These are phyloP conservation scores for Pyrrhia umbra DNA, from an alignment of 2,888 invertebrate genomes.

Conservation along the genomic window DNA sequence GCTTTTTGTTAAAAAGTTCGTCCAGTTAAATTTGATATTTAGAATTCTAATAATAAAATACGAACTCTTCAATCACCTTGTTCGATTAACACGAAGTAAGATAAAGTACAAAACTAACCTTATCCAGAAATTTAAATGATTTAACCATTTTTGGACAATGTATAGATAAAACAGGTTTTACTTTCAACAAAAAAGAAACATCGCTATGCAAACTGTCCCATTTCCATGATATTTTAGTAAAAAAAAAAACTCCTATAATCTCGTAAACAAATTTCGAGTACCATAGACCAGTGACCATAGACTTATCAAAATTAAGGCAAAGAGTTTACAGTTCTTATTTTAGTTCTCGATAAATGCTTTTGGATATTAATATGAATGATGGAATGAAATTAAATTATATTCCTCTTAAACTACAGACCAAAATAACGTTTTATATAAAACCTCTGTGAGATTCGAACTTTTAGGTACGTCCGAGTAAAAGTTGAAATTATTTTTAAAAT, in stretches of 20 bases:
- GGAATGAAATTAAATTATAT: slow-evolving; percentile 17
- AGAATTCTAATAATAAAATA: neutral
- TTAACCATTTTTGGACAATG: too few species aligned
- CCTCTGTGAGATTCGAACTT: slow-evolving; percentile 53
- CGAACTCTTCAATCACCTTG: neutral
- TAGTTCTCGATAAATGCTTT: slow-evolving; percentile 22
- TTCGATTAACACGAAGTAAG: neutral
- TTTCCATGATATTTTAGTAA: too few species aligned
- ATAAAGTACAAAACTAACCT: neutral
- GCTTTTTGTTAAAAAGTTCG: neutral
- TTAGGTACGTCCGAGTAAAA: slow-evolving; percentile 31
- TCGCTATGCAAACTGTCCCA: too few species aligned
- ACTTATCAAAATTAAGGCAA: slow-evolving; percentile 51
- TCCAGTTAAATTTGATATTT: neutral
- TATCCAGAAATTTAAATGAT: neutral
- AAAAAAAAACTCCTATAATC: too few species aligned
- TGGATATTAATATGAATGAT: slow-evolving; percentile 27
- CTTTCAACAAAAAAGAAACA: too few species aligned
- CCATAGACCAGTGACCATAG: too few species aligned
- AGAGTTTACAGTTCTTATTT: slow-evolving; percentile 47
- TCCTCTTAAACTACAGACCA: slow-evolving; percentile 24
- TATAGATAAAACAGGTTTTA: too few species aligned
- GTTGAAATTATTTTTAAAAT: slow-evolving; percentile 32
- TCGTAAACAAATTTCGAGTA: slow-evolving; percentile 22
- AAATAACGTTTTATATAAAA: slow-evolving; percentile 16